Conservation (phyloP, 1,140 invertebrate species). For the Drosophila paulistorum region DNA sequence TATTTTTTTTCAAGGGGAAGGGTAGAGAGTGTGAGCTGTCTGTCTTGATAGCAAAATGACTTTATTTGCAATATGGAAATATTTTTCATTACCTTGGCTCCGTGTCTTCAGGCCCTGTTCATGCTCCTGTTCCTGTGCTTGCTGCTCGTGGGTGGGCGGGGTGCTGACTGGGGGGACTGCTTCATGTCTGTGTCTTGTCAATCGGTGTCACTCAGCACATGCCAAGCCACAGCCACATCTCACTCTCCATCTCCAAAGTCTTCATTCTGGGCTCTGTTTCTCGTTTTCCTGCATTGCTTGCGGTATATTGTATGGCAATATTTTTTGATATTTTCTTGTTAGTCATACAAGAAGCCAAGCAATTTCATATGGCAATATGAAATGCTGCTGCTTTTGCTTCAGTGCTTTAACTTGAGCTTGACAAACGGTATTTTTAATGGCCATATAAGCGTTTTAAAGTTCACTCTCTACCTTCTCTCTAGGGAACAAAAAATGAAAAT, state of each 20-base stretch:
- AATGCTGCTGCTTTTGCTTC: conserved; percentile 33
- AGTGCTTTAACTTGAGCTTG: conserved; percentile 19
- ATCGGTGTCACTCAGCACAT: conserved; percentile 67
- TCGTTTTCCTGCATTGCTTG: conserved; percentile 23
- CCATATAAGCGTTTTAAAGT: conserved; percentile 18
- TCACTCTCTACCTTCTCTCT: neutral
- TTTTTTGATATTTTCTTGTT: conserved; percentile 65
- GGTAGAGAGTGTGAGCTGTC: conserved; percentile 5
- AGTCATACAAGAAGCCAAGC: conserved; percentile 30
- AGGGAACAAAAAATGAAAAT: neutral
- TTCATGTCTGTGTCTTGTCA: conserved; percentile 44
- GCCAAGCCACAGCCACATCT: conserved; percentile 14
- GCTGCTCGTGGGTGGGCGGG: neutral
- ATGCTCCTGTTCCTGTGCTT: no score
- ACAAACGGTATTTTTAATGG: conserved; percentile 39
- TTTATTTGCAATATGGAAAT: conserved; percentile 81
- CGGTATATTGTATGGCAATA: conserved; percentile 72
- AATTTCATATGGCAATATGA: conserved; percentile 57
- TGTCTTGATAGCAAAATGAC: conserved; percentile 63
- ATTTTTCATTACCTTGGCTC: conserved; percentile 74
- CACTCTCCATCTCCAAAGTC: conserved; percentile 29
- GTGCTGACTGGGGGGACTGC: neutral
- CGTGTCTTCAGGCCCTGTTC: conserved; percentile 13
- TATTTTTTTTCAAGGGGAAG: neutral
- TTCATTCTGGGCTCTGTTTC: conserved; percentile 26